Base-by-base conservation (phyloP, 2,888 invertebrate species). In the Shargacucullia verbasci region DNA sequence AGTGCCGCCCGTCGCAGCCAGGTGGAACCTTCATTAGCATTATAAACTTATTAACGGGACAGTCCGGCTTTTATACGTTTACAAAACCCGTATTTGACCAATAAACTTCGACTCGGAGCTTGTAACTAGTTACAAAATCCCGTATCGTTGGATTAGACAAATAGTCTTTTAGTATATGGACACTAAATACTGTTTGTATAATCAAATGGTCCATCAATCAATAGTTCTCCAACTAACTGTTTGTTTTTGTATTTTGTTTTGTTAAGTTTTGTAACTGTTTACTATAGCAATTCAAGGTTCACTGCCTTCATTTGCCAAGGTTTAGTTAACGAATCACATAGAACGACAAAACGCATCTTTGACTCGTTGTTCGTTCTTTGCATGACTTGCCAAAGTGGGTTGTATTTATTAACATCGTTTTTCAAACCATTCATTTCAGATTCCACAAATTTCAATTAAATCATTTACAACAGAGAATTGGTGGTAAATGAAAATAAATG, bases 21-120 rank as follows among this genome's bases (percentile, higher is more conserved):
- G 86, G 85, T 88, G 87, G 80, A 78, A 78, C 77, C 80, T 84
- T 89, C 88, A 91, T 91, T 91, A 88, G 84, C 89, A 91, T 89
- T 83, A 85, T 78, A 83, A 83, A 82, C 83, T 88, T 85, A 89
- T 89, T 91, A 91, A 90, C 90, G 89, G 89, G 82, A 89, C 81
- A 76, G 73, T 73, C 80, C 80, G 74, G 80, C 76, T 82, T 48
- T 75, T 71, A 72, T 52, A 63, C 69, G 70, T 74, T 79, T 70
- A 83, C 76, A 77, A 82, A 86, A 85, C 84, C 76, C 73, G 82
- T 82, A 82, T 83, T 82, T 77, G 69, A 65, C 71, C 68, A 78
- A 69, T 76, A 80, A 82, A 82, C 81, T 80, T 77, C 76, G 82
- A 82, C 76, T 80, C 63, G 29, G 43, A 57, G 53, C 63, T 63